Percentiles rank a stretch among this genome's conserved stretches.
phyloP scores from a whole-genome alignment of 2,113 vertebrate species.

The Macroglossus sobrinus region DNA sequence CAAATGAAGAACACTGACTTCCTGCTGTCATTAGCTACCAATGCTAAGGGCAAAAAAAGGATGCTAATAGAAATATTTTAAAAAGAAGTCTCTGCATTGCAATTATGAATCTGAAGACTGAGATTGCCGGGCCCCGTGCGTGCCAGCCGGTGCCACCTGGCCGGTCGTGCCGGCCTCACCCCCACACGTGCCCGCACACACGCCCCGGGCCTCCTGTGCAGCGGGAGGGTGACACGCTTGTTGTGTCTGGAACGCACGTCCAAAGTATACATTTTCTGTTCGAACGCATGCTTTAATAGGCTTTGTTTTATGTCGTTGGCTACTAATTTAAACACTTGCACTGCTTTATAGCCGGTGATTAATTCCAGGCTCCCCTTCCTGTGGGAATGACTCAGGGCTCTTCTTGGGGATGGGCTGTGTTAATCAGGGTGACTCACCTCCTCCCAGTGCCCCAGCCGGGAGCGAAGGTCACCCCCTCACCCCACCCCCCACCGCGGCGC shows the following conservation, averaged over 20 bases:
- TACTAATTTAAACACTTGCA: constrained; percentile 27
- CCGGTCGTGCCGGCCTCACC: fast-evolving
- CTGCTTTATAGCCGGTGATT: background rate
- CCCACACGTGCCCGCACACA: fast-evolving
- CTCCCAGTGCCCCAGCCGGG: background rate
- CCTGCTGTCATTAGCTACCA: background rate
- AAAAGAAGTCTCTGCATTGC: too few relatives aligned
- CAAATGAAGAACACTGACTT: background rate
- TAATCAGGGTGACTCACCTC: constrained; percentile 25
- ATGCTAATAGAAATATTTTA: background rate
- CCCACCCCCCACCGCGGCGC: too few relatives aligned
- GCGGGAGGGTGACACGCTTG: background rate
- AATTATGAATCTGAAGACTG: fast-evolving
- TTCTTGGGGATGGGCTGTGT: background rate
- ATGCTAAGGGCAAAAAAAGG: background rate
- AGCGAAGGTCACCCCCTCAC: background rate
- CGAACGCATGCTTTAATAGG: constrained; percentile 13
- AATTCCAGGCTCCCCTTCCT: constrained; percentile 49
- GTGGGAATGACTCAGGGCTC: constrained; percentile 29
- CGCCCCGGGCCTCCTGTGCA: fast-evolving
- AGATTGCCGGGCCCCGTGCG: fast-evolving
- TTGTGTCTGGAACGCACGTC: constrained; percentile 13
- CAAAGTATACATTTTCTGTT: background rate
- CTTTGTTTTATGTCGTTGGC: constrained; percentile 37
- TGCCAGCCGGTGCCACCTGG: fast-evolving